Evolutionary conservation across 2,797 vertebrate genomes (phyloP).

Genomic region (Microctenopoma lineatum): DNA sequence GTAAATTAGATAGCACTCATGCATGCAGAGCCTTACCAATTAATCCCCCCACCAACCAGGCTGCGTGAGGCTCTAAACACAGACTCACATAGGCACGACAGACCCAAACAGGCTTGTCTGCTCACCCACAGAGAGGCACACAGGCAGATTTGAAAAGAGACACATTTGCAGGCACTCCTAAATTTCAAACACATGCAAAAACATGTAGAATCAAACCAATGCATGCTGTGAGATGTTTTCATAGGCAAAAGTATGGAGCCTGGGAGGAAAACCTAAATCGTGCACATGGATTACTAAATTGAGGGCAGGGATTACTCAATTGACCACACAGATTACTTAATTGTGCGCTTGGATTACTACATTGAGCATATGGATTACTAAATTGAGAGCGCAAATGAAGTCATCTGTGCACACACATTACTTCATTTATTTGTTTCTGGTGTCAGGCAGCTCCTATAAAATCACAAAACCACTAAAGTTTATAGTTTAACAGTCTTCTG

Average conservation of each 20-base stretch:
- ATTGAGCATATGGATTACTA: no score
- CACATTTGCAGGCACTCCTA: slow-evolving; percentile 41
- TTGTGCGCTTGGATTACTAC: no score
- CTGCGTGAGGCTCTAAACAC: slow-evolving; percentile 35
- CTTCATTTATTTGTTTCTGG: no score
- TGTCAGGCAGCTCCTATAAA: no score
- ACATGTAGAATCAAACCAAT: not conserved
- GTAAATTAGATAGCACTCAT: slow-evolving; percentile 80
- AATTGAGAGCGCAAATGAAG: no score
- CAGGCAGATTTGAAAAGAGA: slow-evolving; percentile 29
- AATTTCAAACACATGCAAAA: slow-evolving; percentile 29
- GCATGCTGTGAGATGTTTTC: not conserved
- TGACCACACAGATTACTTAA: no score
- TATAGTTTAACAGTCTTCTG: no score
- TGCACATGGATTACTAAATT: no score
- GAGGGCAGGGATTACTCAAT: no score
- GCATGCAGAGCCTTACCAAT: slow-evolving; percentile 75
- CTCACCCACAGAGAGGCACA: slow-evolving; percentile 53
- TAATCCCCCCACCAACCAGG: slow-evolving; percentile 71
- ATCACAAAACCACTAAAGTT: no score
- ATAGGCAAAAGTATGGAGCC: not conserved
- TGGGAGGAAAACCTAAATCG: no score
- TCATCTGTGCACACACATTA: no score
- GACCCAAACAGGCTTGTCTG: slow-evolving; percentile 35
- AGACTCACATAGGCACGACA: slow-evolving; percentile 42